A percentile compares a stretch with the other conserved stretches of the same genome.
Conservation (phyloP, 2,888 invertebrate genomes). For the Hyposoter dolosus region DNA sequence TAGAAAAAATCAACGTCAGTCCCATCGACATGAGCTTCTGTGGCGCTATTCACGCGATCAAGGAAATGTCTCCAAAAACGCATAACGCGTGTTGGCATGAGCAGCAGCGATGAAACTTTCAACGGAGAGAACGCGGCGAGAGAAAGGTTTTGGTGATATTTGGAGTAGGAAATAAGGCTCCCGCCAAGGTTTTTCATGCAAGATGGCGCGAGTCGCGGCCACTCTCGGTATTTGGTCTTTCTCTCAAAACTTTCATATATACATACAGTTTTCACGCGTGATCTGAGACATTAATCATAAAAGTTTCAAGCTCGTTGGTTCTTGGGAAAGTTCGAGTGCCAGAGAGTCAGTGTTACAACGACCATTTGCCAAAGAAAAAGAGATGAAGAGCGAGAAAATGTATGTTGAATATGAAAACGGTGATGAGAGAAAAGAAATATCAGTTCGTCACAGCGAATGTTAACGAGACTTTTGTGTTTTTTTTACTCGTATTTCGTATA, state of each 20-base stretch:
- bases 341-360: conserved; percentile 58
- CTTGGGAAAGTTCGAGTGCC: conserved; percentile 50
- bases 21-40: neutral
- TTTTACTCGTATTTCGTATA: neutral
- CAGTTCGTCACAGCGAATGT: neutral
- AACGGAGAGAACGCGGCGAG: neutral
- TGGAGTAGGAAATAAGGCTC: neutral
- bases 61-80: neutral
- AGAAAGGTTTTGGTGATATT: conserved; percentile 35
- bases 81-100: conserved; percentile 42
- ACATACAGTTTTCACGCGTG: conserved; percentile 33
- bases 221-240: neutral
- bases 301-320: conserved; percentile 67
- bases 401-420: neutral
- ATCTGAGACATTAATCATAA: conserved; percentile 70
- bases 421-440: conserved; percentile 13
- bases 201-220: conserved; percentile 59
- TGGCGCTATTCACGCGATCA: neutral
- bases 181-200: conserved; percentile 51
- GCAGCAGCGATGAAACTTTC: conserved; percentile 52
- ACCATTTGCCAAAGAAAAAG: conserved; percentile 21
- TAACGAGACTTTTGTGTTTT: neutral
- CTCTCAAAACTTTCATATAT: neutral
- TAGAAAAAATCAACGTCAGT: neutral
- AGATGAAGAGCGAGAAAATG: conserved; percentile 1